Base-by-base conservation (phyloP, 2,113 vertebrate genomes). In the Petaurus breviceps region DNA sequence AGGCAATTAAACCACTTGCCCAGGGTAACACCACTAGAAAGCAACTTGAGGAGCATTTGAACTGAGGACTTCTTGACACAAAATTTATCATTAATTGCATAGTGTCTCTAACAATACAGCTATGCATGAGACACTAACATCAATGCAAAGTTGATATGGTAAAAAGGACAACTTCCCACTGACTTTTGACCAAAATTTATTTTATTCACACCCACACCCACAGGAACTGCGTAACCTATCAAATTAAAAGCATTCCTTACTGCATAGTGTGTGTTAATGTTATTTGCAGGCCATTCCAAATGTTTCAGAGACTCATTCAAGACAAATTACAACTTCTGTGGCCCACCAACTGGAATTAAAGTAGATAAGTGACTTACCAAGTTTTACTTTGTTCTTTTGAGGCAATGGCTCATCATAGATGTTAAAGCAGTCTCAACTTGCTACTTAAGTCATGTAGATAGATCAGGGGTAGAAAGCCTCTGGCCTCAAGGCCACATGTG, bases 381-480 rank as follows among this genome's bases (percentile, higher is more conserved):
- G 25, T 26, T 43, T 12, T 26, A 57, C 43, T 55, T 25, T 92
- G 90, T 57, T 94, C 22, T 91, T 55, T 14, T 16, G 22, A 89
- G 24, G 43, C 91, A 37, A 94, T 96, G 49, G 94, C 89, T 92
- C 61, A 49, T 37, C 28, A 77, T 1, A 55, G 16, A 52, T 53
- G 94, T 94, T 93, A 92, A 94, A 94, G 91, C 25, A 89, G 12
- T 0, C 47, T 31, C 52, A 46, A 92, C 4, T 84, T 93, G 91
- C 57, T 92, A 43, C n/a, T 51, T 22, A 89, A 4, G 31, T 52
- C 28, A 68, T 37, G 57, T 68, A 61, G n/a, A 24, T 94, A 61
- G 96, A 19, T 19, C 51, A 52, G 51, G 14, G 51, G 1, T 52
- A 19, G 14, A 52, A 16, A 52, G 14, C 51, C 3, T 52, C 14